Evolutionary conservation across 2,797 vertebrate species (phyloP), one percentile per base, ranked within the genome.

Genomic region (Megaceryle alcyon): DNA sequence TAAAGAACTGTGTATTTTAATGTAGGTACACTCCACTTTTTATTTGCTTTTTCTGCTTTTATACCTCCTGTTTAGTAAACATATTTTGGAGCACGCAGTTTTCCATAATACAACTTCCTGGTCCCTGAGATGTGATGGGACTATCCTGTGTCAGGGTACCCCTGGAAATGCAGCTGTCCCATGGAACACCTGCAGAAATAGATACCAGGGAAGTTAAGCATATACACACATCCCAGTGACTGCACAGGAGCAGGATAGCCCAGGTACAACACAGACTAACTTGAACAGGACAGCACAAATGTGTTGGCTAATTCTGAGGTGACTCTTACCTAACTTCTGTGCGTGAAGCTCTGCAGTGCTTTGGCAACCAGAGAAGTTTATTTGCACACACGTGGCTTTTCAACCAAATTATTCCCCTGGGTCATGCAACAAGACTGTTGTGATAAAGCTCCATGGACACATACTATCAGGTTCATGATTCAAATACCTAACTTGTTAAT

Each of bases 231-330:
- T 53, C 29, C 39, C 10, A 1, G 5, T 49, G 48, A 7, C 53
- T 61, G 65, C 28, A 12, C 20, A 15, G 69, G 43, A 12, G 6
- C 3, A 43, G 28, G 22, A 18, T 4, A 11, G 7, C 10, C 35
- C 6, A 1, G 4, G 6, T 33, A 3, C 60, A 70, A 17, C 41
- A 18, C 0, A 0, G 5, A 8, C 25, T 64, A 0, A 29, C 33
- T 57, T 49, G 44, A 48, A 29, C 26, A 65, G 59, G 29, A 10
- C 54, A 31, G 7, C 10, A 7, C 7, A 37, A 72, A 49, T 10
- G 33, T 10, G 3, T 33, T 79, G 39, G 9, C 19, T 53, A 19
- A 39, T 83, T 88, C 57, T 49, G 22, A 75, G 8, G 18, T n/a
- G 59, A 49, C 12, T 68, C 69, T 22, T 75, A 2, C 4, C 0